Base-by-base conservation (phyloP, 92 coral and sea anemone species). In the Scolanthus callimorphus region DNA sequence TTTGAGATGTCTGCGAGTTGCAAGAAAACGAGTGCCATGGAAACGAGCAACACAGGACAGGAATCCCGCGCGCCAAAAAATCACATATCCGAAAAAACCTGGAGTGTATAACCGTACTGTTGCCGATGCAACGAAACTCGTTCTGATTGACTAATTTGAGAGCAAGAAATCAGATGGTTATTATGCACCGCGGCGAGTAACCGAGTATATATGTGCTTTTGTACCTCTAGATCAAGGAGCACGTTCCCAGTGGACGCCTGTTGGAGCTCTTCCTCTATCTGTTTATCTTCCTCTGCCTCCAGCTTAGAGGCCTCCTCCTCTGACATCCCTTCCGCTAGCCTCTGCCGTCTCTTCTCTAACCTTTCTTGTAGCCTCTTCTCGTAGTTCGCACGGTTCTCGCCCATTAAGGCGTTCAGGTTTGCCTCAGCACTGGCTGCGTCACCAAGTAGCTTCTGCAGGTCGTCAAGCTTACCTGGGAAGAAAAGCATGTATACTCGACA, bases 391-490 rank as follows among this genome's bases (percentile, higher is more conserved):
- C 90, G 77, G 47, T 81, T 84, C 56, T 88, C 94, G 17, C 90
- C 94, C 96, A 92, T 84, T 22, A 92, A 58, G 3, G 82, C 72
- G 27, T 74, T 55, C 31, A 92, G 69, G 60, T 84, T 88, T 1
- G 83, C 80, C 44, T 85, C 92, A n/a, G 81, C 71, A 17, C 72
- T 76, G 19, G 74, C 50, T 19, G 87, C 71, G 11, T 83, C 92
- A 1, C 98, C 98, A 22, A 92, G 71, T 20, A 92, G 53, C 49
- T 85, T 77, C 11, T 92, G 86, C 13, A 92, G 74, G 29, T 92
- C 98, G 60, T 88, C 96, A 31, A 83, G 63, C 60, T 92, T 88
- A 3, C 90, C 98, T 92, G 50, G n/a, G n/a, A n/a, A n/a, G n/a
- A n/a, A n/a, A n/a, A n/a, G n/a, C n/a, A n/a, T n/a, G n/a, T n/a